Evolutionary conservation across 1,140 invertebrate genomes (phyloP).

Genomic region (Drosophila subobscura): DNA sequence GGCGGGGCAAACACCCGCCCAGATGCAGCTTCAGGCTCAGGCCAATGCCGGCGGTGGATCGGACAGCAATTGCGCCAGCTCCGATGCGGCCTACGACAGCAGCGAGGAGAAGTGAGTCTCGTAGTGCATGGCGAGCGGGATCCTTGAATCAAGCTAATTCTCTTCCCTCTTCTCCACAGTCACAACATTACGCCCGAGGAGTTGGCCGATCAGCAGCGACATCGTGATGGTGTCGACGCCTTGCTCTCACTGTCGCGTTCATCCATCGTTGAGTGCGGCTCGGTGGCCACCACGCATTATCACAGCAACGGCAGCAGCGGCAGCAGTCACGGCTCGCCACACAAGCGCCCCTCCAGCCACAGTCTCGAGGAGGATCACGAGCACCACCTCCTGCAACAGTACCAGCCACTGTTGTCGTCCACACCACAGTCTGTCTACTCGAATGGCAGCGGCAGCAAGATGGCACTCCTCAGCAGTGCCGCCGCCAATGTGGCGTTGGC

Average conservation of each 20-base stretch:
- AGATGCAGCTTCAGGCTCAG: slow-evolving; percentile 37
- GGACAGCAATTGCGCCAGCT: slow-evolving; percentile 82
- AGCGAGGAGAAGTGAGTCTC: slow-evolving; percentile 84
- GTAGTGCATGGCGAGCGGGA: background rate
- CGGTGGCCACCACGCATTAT: slow-evolving; percentile 59
- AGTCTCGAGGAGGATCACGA: slow-evolving; percentile 73
- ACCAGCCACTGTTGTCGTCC: slow-evolving; percentile 32
- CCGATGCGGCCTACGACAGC: slow-evolving; percentile 85
- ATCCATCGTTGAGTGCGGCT: slow-evolving; percentile 67
- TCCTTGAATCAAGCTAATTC: background rate
- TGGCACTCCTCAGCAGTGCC: slow-evolving; percentile 72
- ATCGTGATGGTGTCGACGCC: slow-evolving; percentile 91
- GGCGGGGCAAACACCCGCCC: slow-evolving; percentile 23
- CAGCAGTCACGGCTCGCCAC: slow-evolving; percentile 74
- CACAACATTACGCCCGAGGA: slow-evolving; percentile 84
- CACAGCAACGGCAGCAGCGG: slow-evolving; percentile 70
- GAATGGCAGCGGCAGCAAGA: slow-evolving; percentile 71
- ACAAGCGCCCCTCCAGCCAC: slow-evolving; percentile 76
- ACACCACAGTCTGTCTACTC: slow-evolving; percentile 45
- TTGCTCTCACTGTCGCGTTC: slow-evolving; percentile 85
- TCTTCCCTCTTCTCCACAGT: slow-evolving; percentile 24
- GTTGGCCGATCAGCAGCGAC: slow-evolving; percentile 89
- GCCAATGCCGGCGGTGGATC: slow-evolving; percentile 27
- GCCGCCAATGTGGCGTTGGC: slow-evolving; percentile 62
- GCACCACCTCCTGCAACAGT: slow-evolving; percentile 27